Evolutionary conservation across 2,797 vertebrate genomes (phyloP).

Genomic region (Cyprinodon diabolis): DNA sequence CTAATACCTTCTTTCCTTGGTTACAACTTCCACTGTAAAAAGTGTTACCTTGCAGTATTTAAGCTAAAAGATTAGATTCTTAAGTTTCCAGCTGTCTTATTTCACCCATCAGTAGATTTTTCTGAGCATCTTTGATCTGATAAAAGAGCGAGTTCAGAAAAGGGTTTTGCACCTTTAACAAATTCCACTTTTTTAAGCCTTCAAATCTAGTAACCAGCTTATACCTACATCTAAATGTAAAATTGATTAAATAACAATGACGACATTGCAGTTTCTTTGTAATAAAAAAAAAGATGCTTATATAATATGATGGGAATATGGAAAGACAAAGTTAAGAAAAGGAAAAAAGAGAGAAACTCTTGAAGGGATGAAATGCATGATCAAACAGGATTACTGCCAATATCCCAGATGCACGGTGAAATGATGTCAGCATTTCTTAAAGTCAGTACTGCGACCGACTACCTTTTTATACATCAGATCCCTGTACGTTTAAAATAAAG

Average conservation of each 20-base stretch:
- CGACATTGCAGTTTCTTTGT: neutral
- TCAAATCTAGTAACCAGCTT: neutral
- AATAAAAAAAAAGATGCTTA: neutral
- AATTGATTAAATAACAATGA: neutral
- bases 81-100: no score
- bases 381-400: slow-evolving; percentile 12
- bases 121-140: neutral
- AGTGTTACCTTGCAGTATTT: neutral
- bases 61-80: neutral
- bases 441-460: neutral
- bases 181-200: neutral
- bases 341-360: slow-evolving; percentile 11
- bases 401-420: slow-evolving; percentile 19
- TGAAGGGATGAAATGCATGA: slow-evolving; percentile 20
- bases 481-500: slow-evolving; percentile 18
- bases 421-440: slow-evolving; percentile 17
- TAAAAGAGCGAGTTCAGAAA: neutral
- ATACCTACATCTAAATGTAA: neutral
- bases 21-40: neutral
- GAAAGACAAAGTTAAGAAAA: neutral
- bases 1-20: neutral
- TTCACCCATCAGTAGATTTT: neutral
- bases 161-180: neutral
- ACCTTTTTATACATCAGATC: slow-evolving; percentile 21
- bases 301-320: neutral